A percentile compares a stretch with the other conserved stretches of the same genome.
Evolutionary conservation across 2,888 invertebrate species (phyloP).

Genomic region (Cephus sareptanus): DNA sequence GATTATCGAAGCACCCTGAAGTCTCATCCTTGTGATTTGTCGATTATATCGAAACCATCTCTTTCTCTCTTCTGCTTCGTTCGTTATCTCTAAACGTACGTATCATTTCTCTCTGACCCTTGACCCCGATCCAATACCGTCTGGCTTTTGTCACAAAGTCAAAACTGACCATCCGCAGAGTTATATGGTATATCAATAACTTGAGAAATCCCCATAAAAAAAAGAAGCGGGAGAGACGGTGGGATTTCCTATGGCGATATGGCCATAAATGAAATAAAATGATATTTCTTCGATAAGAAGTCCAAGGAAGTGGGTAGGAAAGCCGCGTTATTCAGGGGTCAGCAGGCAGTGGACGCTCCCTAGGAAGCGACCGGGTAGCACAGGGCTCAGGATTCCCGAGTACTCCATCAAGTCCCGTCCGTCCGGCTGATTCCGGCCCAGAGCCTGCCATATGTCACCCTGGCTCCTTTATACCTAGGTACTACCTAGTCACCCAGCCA

Average conservation of each 20-base stretch:
- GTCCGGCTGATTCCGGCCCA: conserved; percentile 55
- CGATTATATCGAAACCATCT: too few species aligned
- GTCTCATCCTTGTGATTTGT: background rate
- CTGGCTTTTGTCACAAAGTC: background rate
- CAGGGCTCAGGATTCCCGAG: conserved; percentile 44
- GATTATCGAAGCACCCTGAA: background rate
- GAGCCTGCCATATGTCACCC: conserved; percentile 61
- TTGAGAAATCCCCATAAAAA: conserved; percentile 34
- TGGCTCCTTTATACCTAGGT: conserved; percentile 42
- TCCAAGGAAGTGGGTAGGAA: conserved; percentile 41
- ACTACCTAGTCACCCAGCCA: conserved; percentile 8
- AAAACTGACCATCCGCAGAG: background rate
- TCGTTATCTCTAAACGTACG: too few species aligned
- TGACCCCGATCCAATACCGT: background rate
- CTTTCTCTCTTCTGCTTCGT: too few species aligned
- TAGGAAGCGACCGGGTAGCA: conserved; percentile 1
- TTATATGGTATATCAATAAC: conserved; percentile 41
- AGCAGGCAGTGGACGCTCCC: conserved; percentile 31
- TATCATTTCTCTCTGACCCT: background rate
- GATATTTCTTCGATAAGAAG: conserved; percentile 60
- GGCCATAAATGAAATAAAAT: conserved; percentile 66
- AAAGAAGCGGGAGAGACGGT: conserved; percentile 20
- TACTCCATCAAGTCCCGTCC: conserved; percentile 59
- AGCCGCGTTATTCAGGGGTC: conserved; percentile 60
- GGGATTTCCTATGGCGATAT: conserved; percentile 44